These are phyloP conservation scores for Dreissena rostriformis DNA, from an alignment of 1,140 invertebrate genomes.

Conservation along the genomic window DNA sequence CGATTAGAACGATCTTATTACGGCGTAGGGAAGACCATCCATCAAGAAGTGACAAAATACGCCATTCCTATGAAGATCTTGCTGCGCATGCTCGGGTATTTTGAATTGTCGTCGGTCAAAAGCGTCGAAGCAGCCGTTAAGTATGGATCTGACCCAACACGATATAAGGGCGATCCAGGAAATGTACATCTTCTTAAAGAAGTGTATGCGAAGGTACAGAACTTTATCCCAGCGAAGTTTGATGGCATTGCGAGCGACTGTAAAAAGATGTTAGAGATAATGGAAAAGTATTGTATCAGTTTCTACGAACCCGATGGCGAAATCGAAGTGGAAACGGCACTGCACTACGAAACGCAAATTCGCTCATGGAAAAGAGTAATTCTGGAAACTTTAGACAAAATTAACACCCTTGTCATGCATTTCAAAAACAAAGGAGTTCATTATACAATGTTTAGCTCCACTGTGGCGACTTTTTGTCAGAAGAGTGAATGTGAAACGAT, in stretches of 20 bases:
- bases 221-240: constrained; percentile 60
- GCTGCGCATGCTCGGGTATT: constrained; percentile 58
- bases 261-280: constrained; percentile 52
- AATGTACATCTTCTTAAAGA: constrained; percentile 61
- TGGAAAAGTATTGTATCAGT: constrained; percentile 70
- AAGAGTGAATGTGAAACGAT: constrained; percentile 63
- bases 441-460: constrained; percentile 49
- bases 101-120: constrained; percentile 58
- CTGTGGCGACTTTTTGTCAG: constrained; percentile 59
- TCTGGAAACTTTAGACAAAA: constrained; percentile 50
- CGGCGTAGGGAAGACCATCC: constrained; percentile 58
- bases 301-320: constrained; percentile 67
- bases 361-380: constrained; percentile 55
- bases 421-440: constrained; percentile 47
- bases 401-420: constrained; percentile 32
- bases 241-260: constrained; percentile 45
- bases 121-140: constrained; percentile 61
- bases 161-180: constrained; percentile 59
- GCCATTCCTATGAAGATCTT: constrained; percentile 60
- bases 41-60: constrained; percentile 62
- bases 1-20: constrained; percentile 66
- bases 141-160: constrained; percentile 48
- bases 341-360: constrained; percentile 68
- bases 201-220: constrained; percentile 59
- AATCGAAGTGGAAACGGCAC: constrained; percentile 64